Evolutionary conservation across 2,888 invertebrate species (phyloP), one percentile per base, ranked within the genome.

Genomic region (Epicampocera succincta): DNA sequence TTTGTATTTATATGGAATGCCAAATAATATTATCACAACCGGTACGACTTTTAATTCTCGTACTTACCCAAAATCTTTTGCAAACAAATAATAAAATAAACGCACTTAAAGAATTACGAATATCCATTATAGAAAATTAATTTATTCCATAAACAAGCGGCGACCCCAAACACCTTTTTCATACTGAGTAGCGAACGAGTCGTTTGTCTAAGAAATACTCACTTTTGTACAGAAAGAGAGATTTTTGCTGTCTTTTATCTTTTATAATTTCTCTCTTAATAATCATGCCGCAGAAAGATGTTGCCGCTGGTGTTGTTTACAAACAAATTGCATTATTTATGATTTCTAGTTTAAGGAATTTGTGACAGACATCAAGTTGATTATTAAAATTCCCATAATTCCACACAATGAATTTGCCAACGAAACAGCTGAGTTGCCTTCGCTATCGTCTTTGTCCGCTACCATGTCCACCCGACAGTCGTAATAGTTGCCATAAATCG

Each of bases 401-500:
- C 44, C 17, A 42, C 48, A 19, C 15, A 73, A 11, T 50, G 54
- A 54, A 1, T n/a, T 40, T 0, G 13, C 15, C 21, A 68, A 12
- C 5, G 50, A 12, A 3, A 78, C 63, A 0, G 52, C 84, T 12
- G 4, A 46, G 5, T 15, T 25, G 33, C 21, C 17, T 46, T 54
- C 42, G 21, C 48, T 44, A 8, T 17, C 46, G 1, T 33, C 50
- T 21, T 68, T 13, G 1, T 66, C 38, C 3, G 21, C 13, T n/a
- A 44, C 38, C 4, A 50, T 8, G 15, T 72, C 66, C 5, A 48
- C 81, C 19, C 8, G n/a, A 15, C 3, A 33, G 69, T 88, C 86
- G 56, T 83, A 89, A 74, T 88, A 89, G 42, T 89, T 89, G 4
- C 87, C 89, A 79, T 89, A 89, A 52, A 87, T 85, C 8, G 85